Percentiles rank a stretch among this genome's conserved stretches.
These are phyloP conservation scores for Otocyon megalotis DNA, from an alignment of 2,113 vertebrate genomes.

Conservation along the genomic window DNA sequence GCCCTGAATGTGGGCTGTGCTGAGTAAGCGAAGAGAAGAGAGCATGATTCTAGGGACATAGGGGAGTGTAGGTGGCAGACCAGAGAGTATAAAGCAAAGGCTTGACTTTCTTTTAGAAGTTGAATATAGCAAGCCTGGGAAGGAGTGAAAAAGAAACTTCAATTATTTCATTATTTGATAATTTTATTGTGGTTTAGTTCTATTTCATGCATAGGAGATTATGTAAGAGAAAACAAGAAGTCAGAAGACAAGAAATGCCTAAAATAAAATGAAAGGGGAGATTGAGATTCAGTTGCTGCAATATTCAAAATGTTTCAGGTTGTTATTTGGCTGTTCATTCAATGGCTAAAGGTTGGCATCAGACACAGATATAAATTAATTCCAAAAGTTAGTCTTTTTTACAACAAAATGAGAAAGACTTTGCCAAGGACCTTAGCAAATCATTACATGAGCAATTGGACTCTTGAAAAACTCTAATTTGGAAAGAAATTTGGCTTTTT, in stretches of 20 bases:
- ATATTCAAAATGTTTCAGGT: not conserved
- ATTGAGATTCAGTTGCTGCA: not conserved
- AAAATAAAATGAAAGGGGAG: not conserved
- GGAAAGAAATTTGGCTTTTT: not conserved
- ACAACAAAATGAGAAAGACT: not conserved
- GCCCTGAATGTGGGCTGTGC: not conserved
- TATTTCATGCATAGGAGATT: not conserved
- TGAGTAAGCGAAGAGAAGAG: not conserved
- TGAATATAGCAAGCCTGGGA: not conserved
- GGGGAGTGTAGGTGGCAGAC: not conserved
- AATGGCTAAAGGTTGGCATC: not conserved
- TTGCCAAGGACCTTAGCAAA: not conserved
- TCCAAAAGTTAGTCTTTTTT: not conserved
- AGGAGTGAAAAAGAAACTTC: not conserved
- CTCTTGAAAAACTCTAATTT: not conserved
- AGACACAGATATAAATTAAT: not conserved
- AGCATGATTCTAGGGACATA: not conserved
- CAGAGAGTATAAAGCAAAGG: not conserved
- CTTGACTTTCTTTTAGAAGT: not conserved
- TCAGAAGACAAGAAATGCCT: not conserved
- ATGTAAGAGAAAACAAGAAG: not conserved
- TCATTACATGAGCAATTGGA: not conserved
- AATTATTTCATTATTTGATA: not conserved
- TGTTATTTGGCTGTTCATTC: not conserved
- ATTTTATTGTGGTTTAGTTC: not conserved